phyloP scores from a whole-genome alignment of 35 echinoderm and acorn worm species.

The Eucidaris tribuloides region DNA sequence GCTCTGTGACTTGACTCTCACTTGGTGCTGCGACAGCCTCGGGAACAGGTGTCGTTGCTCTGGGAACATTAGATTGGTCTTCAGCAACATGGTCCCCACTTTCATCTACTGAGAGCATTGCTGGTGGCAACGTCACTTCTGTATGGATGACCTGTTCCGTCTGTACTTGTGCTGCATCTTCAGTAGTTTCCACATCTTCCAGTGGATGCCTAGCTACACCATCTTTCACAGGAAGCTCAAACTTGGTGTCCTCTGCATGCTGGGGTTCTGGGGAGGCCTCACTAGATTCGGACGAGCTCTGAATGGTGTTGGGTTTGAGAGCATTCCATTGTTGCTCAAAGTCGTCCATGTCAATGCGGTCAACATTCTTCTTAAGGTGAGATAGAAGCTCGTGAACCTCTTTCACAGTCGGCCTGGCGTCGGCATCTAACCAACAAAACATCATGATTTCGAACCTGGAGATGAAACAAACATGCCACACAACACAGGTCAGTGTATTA shows the following conservation, averaged over 20 bases:
- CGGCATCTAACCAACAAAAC: conserved; percentile 85
- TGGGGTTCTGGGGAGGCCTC: conserved; percentile 29
- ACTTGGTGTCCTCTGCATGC: conserved; percentile 28
- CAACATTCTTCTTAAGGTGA: conserved; percentile 66
- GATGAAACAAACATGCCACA: too few relatives aligned
- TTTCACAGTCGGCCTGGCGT: conserved; percentile 70
- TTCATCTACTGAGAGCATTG: too few relatives aligned
- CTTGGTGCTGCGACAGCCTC: too few relatives aligned
- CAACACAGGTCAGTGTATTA: too few relatives aligned
- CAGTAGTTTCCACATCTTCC: too few relatives aligned
- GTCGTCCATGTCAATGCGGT: conserved; percentile 71
- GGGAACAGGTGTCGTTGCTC: too few relatives aligned
- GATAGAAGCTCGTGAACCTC: conserved; percentile 70
- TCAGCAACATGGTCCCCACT: too few relatives aligned
- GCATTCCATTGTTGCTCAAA: conserved; percentile 75
- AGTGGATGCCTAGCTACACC: too few relatives aligned
- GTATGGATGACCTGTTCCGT: background rate
- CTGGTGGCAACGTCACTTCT: background rate
- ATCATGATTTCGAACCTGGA: conserved; percentile 97
- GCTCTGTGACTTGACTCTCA: too few relatives aligned
- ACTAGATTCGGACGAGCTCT: conserved; percentile 67
- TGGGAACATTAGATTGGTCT: too few relatives aligned
- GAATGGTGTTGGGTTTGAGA: conserved; percentile 47
- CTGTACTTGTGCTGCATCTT: background rate
- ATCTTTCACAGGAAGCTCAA: too few relatives aligned